Base-by-base conservation (phyloP, 2,888 invertebrate genomes). In the Gortyna flavago region DNA sequence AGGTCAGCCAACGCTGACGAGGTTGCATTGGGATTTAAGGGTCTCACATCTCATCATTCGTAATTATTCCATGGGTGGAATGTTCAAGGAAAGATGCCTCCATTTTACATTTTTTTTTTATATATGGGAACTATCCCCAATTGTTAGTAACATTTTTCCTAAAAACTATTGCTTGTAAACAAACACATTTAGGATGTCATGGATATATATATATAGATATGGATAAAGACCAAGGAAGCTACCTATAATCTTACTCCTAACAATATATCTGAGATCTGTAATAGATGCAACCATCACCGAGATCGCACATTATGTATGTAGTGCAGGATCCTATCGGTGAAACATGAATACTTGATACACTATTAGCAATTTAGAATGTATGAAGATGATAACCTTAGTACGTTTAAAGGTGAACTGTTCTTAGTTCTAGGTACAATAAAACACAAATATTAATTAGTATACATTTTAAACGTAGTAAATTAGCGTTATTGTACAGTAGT, bases 321-420 rank as follows among this genome's bases (percentile, higher is more conserved):
- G 25, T 77, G 77, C 66, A 76, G 41, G 48, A 16, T 68, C 57
- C 16, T 59, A 83, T 83, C 44, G 59, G 48, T 59, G 61, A 44
- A 66, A 83, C 72, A 79, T 79, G 68, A 78, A 81, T 81, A 65
- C 8, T 72, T 83, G 62, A 83, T 65, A 61, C 16, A 32, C 44
- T 78, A 69, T 81, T 78, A 78, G 65, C 72, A 72, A 81, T 81
- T 78, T 61, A 69, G 65, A 69, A 65, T 84, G 35, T n/a, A 68
- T 51, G n/a, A 29, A 41, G 32, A 71, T 57, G 48, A 32, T 59
- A 18, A 64, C 32, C 29, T 44, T 76, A 48, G 2, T 76, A 35
- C 51, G 18, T 48, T 77, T 51, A 32, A 72, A 64, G n/a, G 51
- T 59, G 29, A 32, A 54, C 16, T 9, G 32, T 35, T 77, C 25